A percentile compares a stretch with the other conserved stretches of the same genome.
Evolutionary conservation across 2,797 vertebrate species (phyloP).

Genomic region (Podarcis siculus): DNA sequence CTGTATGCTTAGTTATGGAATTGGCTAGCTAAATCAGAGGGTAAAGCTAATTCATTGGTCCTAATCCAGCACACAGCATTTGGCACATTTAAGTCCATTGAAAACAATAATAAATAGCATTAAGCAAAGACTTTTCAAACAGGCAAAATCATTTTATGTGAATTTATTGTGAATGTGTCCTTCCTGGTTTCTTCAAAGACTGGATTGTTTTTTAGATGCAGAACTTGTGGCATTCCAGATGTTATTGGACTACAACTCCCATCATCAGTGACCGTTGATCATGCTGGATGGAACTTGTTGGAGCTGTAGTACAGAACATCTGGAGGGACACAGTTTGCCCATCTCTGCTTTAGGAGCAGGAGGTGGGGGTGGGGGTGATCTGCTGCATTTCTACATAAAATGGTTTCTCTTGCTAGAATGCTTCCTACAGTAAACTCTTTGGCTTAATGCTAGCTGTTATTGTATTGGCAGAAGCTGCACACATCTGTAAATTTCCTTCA

Average conservation of each 20-base stretch:
- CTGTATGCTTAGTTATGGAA: not conserved
- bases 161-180: not conserved
- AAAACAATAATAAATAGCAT: conserved; percentile 58
- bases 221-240: too few relatives aligned
- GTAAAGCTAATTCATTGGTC: not conserved
- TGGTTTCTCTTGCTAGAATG: conserved; percentile 5
- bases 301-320: too few relatives aligned
- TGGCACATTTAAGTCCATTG: not conserved
- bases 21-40: not conserved
- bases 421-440: conserved; percentile 56
- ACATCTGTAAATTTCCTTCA: conserved; percentile 68
- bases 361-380: not conserved
- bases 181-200: not conserved
- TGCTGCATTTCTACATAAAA: conserved; percentile 39
- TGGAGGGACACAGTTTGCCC: too few relatives aligned
- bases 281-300: too few relatives aligned
- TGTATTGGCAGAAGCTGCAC: conserved; percentile 59
- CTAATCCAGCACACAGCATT: not conserved
- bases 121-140: conserved; percentile 53
- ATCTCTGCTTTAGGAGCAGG: not conserved
- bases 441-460: conserved; percentile 61
- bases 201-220: conserved; percentile 4
- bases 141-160: conserved; percentile 19
- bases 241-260: too few relatives aligned
- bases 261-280: too few relatives aligned